Conservation (phyloP, 37 sponge, comb jelly and placozoan genomes). For the Aplysina aerophoba region DNA sequence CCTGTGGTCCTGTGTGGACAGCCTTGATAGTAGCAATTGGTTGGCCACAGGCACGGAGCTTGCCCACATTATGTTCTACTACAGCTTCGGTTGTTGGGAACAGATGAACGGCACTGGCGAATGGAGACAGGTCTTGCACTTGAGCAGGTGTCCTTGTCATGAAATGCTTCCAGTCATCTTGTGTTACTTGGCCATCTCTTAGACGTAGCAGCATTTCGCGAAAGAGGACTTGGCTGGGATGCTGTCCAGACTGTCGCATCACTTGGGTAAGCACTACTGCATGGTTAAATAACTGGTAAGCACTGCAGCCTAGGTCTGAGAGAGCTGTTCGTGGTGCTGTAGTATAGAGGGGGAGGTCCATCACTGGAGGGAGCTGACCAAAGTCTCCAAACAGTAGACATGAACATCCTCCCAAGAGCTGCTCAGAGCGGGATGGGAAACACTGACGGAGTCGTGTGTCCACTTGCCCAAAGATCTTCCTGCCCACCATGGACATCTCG, state of each 20-base stretch:
- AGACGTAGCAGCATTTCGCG: conserved; percentile 31
- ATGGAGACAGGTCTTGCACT: conserved; percentile 13
- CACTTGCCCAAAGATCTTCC: conserved; percentile 54
- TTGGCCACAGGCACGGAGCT: neutral
- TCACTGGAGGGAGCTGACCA: conserved; percentile 47
- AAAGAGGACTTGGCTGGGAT: conserved; percentile 13
- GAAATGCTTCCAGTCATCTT: conserved; percentile 43
- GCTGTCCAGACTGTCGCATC: conserved; percentile 48
- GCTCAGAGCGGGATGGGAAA: conserved; percentile 46
- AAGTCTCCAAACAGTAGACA: conserved; percentile 62
- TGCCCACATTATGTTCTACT: neutral
- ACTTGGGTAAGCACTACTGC: conserved; percentile 34
- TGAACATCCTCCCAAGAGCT: conserved; percentile 54
- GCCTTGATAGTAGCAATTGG: conserved; percentile 41
- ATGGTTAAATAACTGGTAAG: conserved; percentile 43
- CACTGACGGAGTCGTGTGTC: conserved; percentile 47
- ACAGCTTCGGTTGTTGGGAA: conserved; percentile 26
- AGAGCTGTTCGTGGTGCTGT: conserved; percentile 1
- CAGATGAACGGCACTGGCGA: conserved; percentile 31
- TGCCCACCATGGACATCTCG: conserved; percentile 23
- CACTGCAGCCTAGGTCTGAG: conserved; percentile 28
- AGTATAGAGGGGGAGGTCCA: conserved; percentile 37
- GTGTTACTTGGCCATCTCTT: conserved; percentile 18
- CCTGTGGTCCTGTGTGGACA: conserved; percentile 30
- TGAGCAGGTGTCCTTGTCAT: conserved; percentile 44